Conservation (phyloP, 2,888 invertebrate species). For the Tortrix viridana region DNA sequence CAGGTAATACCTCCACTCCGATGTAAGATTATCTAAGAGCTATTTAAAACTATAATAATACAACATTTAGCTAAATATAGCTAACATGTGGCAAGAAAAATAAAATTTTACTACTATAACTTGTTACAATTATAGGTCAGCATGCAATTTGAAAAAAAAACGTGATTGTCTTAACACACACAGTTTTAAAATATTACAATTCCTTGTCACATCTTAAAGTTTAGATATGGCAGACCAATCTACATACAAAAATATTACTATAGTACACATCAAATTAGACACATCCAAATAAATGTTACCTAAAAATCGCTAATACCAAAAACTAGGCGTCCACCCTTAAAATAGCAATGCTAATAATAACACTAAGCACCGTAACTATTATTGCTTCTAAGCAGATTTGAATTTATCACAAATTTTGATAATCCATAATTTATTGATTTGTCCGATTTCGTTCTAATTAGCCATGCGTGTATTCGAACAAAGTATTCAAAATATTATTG, state of each 20-base stretch:
- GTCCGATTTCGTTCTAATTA: constrained; percentile 21
- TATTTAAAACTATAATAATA: too few relatives aligned
- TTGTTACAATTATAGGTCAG: neutral
- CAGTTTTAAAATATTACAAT: constrained; percentile 12
- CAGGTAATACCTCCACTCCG: too few relatives aligned
- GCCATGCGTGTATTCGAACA: constrained; percentile 5
- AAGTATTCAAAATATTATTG: neutral
- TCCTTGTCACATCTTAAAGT: constrained; percentile 17
- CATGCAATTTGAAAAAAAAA: constrained; percentile 12
- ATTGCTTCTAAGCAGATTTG: constrained; percentile 37
- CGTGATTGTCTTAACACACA: constrained; percentile 14
- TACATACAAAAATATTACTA: constrained; percentile 36
- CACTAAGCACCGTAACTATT: constrained; percentile 42
- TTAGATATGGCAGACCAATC: constrained; percentile 30
- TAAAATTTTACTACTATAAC: neutral
- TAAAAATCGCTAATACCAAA: constrained; percentile 2
- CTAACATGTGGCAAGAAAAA: constrained; percentile 17
- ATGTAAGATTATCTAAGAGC: too few relatives aligned
- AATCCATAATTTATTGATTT: constrained; percentile 31
- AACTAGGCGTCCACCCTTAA: constrained; percentile 19
- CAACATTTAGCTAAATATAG: constrained; percentile 7
- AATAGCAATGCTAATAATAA: constrained; percentile 25
- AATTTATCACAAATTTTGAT: constrained; percentile 41
- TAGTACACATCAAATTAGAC: constrained; percentile 27
- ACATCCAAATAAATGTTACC: constrained; percentile 17